phyloP scores from a whole-genome alignment of 2,113 vertebrate genomes.

The Mastomys natalensis region DNA sequence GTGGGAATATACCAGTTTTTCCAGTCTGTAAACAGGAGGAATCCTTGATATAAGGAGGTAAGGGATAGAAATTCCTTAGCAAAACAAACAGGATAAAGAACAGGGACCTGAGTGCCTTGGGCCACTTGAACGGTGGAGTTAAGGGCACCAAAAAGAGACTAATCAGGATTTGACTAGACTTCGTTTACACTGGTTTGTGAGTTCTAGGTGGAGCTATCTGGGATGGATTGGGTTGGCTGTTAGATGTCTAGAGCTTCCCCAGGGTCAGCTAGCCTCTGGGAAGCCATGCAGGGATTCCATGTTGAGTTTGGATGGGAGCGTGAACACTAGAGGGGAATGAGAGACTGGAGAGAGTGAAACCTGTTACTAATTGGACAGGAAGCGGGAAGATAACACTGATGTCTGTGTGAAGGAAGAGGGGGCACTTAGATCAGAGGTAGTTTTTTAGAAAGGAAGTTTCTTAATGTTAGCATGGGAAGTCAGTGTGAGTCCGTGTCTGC shows the following conservation, averaged over 20 bases:
- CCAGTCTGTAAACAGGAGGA: slow-evolving; percentile 16
- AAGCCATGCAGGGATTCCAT: slow-evolving; percentile 34
- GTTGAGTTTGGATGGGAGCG: slow-evolving; percentile 52
- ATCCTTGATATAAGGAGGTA: slow-evolving; percentile 49
- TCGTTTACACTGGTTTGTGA: slow-evolving; percentile 33
- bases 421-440: background rate
- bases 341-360: slow-evolving; percentile 5
- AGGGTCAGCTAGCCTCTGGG: background rate
- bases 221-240: background rate
- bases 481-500: slow-evolving; percentile 48
- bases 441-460: slow-evolving; percentile 27
- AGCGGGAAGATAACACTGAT: background rate
- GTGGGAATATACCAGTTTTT: slow-evolving; percentile 61
- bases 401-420: background rate
- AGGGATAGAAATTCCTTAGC: slow-evolving; percentile 60
- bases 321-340: slow-evolving; percentile 12
- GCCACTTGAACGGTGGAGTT: background rate
- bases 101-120: slow-evolving; percentile 42
- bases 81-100: slow-evolving; percentile 43
- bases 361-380: background rate
- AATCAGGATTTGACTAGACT: background rate
- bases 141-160: background rate
- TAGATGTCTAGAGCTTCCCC: slow-evolving; percentile 25
- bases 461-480: slow-evolving; percentile 46
- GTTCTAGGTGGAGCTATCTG: slow-evolving; percentile 53